These are phyloP conservation scores for Acyrthosiphon pisum DNA, from an alignment of 1,140 invertebrate genomes.

Conservation along the genomic window DNA sequence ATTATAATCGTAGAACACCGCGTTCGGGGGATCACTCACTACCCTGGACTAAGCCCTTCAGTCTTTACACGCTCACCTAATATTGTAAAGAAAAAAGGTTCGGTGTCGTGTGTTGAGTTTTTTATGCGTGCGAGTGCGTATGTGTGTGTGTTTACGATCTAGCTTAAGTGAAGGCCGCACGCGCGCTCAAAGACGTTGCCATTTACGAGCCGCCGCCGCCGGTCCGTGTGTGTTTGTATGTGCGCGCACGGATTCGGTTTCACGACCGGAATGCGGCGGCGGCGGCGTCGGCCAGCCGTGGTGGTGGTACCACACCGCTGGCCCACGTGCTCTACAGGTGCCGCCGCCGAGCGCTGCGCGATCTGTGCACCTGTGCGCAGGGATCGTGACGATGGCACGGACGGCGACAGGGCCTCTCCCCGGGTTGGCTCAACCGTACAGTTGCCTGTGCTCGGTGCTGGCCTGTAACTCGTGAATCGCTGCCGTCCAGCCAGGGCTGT, in stretches of 20 bases:
- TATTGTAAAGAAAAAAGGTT: not conserved
- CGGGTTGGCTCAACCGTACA: not conserved
- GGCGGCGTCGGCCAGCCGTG: not conserved
- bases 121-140: not conserved
- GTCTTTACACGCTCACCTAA: not conserved
- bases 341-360: conserved; percentile 25
- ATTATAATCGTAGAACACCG: not conserved
- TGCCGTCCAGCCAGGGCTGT: not conserved
- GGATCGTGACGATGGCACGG: conserved; percentile 25
- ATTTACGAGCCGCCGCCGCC: conserved; percentile 46
- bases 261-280: conserved; percentile 54
- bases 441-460: not conserved
- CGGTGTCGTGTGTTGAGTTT: not conserved
- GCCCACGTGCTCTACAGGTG: conserved; percentile 56
- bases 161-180: conserved; percentile 1
- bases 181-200: conserved; percentile 50
- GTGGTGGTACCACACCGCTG: conserved; percentile 46
- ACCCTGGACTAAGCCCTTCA: not conserved
- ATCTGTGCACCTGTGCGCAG: conserved; percentile 53
- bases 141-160: conserved; percentile 20
- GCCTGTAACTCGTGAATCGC: not conserved
- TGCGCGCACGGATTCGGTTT: conserved; percentile 53
- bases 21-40: not conserved
- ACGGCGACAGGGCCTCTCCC: not conserved
- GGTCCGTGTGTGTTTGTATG: conserved; percentile 40